Percentiles rank a stretch among this genome's conserved stretches.
phyloP scores from a whole-genome alignment of 2,888 invertebrate genomes.

The Macrosiphum euphorbiae region DNA sequence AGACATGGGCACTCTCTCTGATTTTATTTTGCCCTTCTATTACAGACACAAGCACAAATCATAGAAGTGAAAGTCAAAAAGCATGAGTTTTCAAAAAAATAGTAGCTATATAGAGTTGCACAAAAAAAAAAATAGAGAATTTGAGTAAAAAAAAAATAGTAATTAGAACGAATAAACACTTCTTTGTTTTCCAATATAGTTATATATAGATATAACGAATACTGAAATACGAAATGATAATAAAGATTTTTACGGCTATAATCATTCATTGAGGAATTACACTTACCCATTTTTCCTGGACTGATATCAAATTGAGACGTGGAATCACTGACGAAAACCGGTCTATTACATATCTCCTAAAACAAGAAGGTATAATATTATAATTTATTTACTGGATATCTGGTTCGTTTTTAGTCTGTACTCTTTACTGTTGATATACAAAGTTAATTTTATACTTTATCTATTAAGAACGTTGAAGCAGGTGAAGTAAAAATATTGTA shows the following conservation, averaged over 20 bases:
- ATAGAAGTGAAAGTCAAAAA: constrained; percentile 47
- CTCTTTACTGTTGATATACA: too few species aligned
- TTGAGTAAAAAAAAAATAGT: neutral
- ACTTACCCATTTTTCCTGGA: constrained; percentile 89
- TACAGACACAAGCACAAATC: neutral
- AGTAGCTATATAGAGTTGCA: neutral
- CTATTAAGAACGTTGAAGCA: neutral
- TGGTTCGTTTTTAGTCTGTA: neutral
- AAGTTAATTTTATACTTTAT: neutral
- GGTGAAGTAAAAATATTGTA: neutral
- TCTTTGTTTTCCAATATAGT: neutral
- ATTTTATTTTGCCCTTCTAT: constrained; percentile 23
- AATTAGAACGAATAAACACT: constrained; percentile 32
- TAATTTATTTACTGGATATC: neutral
- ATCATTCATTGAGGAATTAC: constrained; percentile 10
- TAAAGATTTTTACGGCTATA: neutral
- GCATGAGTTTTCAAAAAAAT: constrained; percentile 23
- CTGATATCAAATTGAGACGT: constrained; percentile 86
- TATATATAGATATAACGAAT: constrained; percentile 10
- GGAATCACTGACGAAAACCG: constrained; percentile 85
- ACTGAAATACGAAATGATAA: neutral
- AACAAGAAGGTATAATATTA: constrained; percentile 69
- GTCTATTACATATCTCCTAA: constrained; percentile 82
- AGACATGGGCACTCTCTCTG: constrained; percentile 44
- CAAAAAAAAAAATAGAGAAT: neutral